phyloP scores from a whole-genome alignment of 2,888 invertebrate genomes.

The Nesidiocoris tenuis region DNA sequence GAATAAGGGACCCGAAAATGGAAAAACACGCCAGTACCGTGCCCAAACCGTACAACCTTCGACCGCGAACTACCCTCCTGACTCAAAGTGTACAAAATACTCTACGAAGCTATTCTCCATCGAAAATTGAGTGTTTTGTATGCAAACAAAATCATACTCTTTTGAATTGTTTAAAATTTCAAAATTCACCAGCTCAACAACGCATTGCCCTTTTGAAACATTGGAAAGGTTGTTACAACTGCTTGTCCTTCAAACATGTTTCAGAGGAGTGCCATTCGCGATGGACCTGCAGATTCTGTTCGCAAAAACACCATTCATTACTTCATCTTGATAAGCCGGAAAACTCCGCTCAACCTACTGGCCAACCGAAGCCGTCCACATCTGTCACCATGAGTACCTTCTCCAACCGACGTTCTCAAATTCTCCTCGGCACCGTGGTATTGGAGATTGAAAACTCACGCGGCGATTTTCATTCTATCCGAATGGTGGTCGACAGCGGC shows the following conservation, averaged over 20 bases:
- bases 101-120: not conserved
- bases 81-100: not conserved
- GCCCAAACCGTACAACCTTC: not conserved
- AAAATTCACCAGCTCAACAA: not conserved
- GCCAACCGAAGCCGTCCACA: not conserved
- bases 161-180: not conserved
- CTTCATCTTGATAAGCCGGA: not conserved
- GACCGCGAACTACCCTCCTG: not conserved
- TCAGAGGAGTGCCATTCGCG: not conserved
- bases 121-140: not conserved
- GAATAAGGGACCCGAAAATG: not conserved
- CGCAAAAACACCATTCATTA: not conserved
- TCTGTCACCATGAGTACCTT: not conserved
- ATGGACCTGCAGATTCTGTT: not conserved
- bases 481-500: constrained; percentile 17
- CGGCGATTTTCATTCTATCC: not conserved
- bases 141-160: not conserved
- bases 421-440: not conserved
- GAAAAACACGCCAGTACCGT: not conserved
- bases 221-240: not conserved
- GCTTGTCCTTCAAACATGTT: not conserved
- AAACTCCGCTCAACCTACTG: not conserved
- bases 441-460: not conserved
- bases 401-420: not conserved
- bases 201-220: not conserved